Evolutionary conservation across 2,888 invertebrate genomes (phyloP), one percentile per base, ranked within the genome.

Genomic region (Muscina levida): DNA sequence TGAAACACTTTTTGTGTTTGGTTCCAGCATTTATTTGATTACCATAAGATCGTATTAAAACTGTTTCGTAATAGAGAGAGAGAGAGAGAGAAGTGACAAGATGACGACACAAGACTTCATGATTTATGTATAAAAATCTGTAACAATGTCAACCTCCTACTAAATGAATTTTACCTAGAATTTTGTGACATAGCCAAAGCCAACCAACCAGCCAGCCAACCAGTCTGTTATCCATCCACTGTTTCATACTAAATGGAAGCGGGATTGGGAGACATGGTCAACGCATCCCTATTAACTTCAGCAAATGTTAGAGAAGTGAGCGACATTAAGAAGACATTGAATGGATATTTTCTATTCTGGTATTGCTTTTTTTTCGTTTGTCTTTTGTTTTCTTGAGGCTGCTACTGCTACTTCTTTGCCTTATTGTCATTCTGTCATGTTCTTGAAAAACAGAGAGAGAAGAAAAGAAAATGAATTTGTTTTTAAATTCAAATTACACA

Each of bases 31-130:
- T 44, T 22, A 62, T 44, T 62, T 62, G 59, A 62, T 62, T 62
- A 62, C 19, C 62, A 62, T 62, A 62, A 44, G 44, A 62, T 62
- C 62, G 62, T 24, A 62, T 62, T 62, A 62, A 62, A 62, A 62
- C n/a, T 39, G 39, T 24, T 53, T 17, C 22, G 24, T 19, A 53
- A 53, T 24, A 24, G 24, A 24, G 22, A 53, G 24, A 48, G 6
- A 3, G 5, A 48, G 1, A 51, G 53, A 53, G 11, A 53, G 53
- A 24, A 19, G 53, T 53, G 53, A n/a, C n/a, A 31, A 31, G 31
- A 3, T 8, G 53, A 24, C 24, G 62, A 13, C n/a, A n/a, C n/a
- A 24, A 22, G 19, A 39, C 42, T 15, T 26, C 26, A 24, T n/a
- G 67, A 67, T 67, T 48, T 48, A 51, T 48, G 31, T 48, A 48